Conservation (phyloP, 37 sponge, comb jelly and placozoan species). For the Tethya wilhelma region DNA sequence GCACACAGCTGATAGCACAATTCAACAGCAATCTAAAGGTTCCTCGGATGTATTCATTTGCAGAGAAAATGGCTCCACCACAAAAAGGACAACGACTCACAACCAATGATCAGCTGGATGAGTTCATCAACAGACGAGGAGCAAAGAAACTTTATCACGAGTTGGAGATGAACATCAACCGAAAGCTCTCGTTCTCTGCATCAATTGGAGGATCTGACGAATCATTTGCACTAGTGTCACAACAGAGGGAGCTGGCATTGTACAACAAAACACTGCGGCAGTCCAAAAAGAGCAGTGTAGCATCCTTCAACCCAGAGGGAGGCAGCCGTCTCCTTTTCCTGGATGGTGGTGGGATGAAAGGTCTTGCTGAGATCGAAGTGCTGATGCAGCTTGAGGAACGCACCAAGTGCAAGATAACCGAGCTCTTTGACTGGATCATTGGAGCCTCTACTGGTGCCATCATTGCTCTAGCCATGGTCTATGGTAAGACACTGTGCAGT, state of each 20-base stretch:
- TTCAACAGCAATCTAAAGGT: background rate
- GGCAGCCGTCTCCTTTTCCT: conserved; percentile 52
- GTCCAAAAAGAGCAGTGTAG: background rate
- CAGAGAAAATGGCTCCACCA: background rate
- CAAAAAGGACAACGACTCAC: background rate
- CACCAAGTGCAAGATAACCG: conserved; percentile 29
- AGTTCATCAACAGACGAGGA: conserved; percentile 29
- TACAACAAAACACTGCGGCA: conserved; percentile 33
- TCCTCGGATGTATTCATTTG: conserved; percentile 12
- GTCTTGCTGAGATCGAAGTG: conserved; percentile 54
- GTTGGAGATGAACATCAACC: conserved; percentile 22
- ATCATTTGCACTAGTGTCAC: conserved; percentile 16
- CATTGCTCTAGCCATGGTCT: conserved; percentile 26
- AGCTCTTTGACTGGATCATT: conserved; percentile 55
- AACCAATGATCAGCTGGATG: conserved; percentile 8
- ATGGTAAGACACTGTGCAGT: conserved; percentile 31
- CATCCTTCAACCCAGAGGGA: background rate
- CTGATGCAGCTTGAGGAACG: conserved; percentile 25
- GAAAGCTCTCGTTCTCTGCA: conserved; percentile 29
- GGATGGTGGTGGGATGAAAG: conserved; percentile 68
- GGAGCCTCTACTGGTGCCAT: conserved; percentile 35
- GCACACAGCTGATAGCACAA: conserved; percentile 3
- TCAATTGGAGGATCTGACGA: conserved; percentile 34
- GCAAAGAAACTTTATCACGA: conserved; percentile 12
- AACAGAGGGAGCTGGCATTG: conserved; percentile 42